These are phyloP conservation scores for Chaetops frenatus DNA, from an alignment of 2,113 vertebrate species.

Conservation along the genomic window DNA sequence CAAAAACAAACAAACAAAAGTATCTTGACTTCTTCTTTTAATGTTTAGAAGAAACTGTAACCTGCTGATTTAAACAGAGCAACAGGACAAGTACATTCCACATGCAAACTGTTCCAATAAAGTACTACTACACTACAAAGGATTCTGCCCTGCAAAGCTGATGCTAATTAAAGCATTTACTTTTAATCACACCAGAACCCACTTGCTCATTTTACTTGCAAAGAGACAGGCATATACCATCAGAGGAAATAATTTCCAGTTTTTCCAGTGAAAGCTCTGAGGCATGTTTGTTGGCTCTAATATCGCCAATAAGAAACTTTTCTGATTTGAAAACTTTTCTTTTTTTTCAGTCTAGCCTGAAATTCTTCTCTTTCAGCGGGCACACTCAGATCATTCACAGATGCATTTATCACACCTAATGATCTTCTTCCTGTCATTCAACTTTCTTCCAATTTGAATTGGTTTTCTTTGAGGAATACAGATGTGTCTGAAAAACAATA, in stretches of 20 bases:
- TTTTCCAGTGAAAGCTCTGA: background rate
- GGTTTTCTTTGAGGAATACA: constrained; percentile 32
- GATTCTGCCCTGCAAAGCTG: background rate
- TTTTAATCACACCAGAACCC: background rate
- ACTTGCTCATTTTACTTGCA: background rate
- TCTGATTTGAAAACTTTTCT: background rate
- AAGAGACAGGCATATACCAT: background rate
- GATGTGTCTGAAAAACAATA: background rate
- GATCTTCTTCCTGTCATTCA: background rate
- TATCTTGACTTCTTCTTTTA: background rate
- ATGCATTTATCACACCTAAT: background rate
- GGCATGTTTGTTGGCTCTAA: background rate
- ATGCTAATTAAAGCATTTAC: background rate
- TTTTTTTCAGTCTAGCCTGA: background rate
- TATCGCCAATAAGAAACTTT: background rate
- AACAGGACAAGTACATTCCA: background rate
- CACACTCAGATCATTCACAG: background rate
- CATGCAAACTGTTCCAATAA: background rate
- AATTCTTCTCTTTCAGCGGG: background rate
- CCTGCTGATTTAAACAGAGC: background rate
- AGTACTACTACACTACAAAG: background rate
- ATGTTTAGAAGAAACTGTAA: background rate
- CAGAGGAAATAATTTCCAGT: background rate
- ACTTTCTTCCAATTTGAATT: background rate
- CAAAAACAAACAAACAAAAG: too few relatives aligned